Evolutionary conservation across 2,797 vertebrate genomes (phyloP), one percentile per base, ranked within the genome.

Genomic region (Tenualosa thibaudeaui): DNA sequence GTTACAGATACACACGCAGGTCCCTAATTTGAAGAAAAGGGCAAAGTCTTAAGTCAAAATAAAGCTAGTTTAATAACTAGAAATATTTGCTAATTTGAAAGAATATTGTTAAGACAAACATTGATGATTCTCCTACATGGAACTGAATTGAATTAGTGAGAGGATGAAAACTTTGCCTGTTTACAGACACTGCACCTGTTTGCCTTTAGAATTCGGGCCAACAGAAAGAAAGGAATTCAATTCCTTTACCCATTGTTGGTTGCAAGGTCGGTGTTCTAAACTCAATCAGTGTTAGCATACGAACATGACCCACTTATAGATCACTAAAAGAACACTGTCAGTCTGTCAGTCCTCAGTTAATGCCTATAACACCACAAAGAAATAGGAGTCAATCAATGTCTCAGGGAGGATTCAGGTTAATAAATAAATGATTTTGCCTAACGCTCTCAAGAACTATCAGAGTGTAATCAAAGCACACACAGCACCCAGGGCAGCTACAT

Each of bases 401-500:
- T 75, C 15, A 2, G 1, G 1, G 37, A 43, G 68, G 37, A 75
- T 19, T 19, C 15, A 75, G 68, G 31, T 15, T 43, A 7, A 75
- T 75, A 75, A 75, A 75, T 75, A 75, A 75, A 75, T 43, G 37
- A 75, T 75, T 13, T 15, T 5, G 12, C 37, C 37, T 40, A 75
- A 75, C 68, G 37, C 68, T 43, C 37, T 75, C 78, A 88, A 88
- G 83, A 91, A 88, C 90, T 88, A 88, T 86, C 93, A 89, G 87
- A 91, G 92, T 92, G 92, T 91, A 91, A 93, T 93, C 92, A 91
- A 91, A 93, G 92, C 31, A 90, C 89, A 91, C 86, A 2, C 50
- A 87, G 81, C 93, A 3, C 91, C 91, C 12, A 91, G 92, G 93
- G 93, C 93, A 90, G 90, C 88, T 88, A 92, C 92, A 92, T 94